Evolutionary conservation across 2,888 invertebrate species (phyloP), one percentile per base, ranked within the genome.

Genomic region (Rosalia funebris): DNA sequence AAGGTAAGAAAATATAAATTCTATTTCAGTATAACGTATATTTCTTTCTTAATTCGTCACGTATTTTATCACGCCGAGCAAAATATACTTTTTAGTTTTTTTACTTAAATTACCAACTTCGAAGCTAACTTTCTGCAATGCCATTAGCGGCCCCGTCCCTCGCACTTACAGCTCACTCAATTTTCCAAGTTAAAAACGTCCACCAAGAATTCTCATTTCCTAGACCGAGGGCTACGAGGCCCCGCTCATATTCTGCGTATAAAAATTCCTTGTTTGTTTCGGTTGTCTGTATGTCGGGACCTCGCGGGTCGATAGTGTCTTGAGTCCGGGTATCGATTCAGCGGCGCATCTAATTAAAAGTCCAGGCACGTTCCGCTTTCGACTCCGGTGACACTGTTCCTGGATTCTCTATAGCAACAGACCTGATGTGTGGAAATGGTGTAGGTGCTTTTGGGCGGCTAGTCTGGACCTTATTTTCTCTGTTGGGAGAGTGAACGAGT

Each of bases 301-400:
- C 42, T 48, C 42, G 47, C 58, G 60, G 68, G 64, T 72, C 71
- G 72, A 72, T 72, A 72, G 61, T 69, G 69, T 72, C 71, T 72
- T 72, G 70, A 69, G 72, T 70, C 69, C 57, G 67, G 62, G 75
- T 81, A 82, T 82, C 81, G 82, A 82, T 82, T 81, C 73, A 72
- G 72, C 73, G 68, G 74, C 79, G 80, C 80, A 80, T 80, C 81
- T 81, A 82, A 81, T 82, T 82, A 81, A 77, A 76, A 82, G 79
- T 80, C 82, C 75, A 73, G 73, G 79, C 82, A 82, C 82, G 82
- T 81, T 73, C 76, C 75, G 73, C 73, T 76, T 74, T 76, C 77
- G 79, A 81, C 80, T 81, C 81, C 80, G 79, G 80, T 82, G 82
- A 82, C 82, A 82, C 81, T 81, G 80, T 81, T 82, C 77, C 79